These are phyloP conservation scores for Suncus etruscus DNA, from an alignment of 2,113 vertebrate genomes.

Conservation along the genomic window DNA sequence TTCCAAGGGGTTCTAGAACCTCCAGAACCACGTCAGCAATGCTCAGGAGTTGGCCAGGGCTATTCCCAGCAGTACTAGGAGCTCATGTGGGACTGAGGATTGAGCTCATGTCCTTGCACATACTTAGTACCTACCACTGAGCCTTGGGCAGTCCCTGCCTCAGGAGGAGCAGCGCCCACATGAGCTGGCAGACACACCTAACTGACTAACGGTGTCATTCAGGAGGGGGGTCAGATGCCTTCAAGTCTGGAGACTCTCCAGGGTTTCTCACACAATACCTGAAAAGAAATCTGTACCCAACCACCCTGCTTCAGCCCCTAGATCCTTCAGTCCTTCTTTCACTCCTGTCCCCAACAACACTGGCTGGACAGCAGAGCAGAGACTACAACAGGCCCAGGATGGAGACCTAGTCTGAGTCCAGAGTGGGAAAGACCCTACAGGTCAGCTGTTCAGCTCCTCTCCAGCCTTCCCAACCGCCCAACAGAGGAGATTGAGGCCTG, in stretches of 20 bases:
- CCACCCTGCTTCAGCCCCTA: neutral
- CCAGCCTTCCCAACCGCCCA: neutral
- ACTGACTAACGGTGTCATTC: neutral
- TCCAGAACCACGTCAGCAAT: no score
- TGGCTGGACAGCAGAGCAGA: neutral
- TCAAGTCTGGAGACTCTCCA: neutral
- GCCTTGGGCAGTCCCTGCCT: no score
- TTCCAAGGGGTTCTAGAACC: no score
- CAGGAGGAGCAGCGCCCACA: neutral
- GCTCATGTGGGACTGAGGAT: no score
- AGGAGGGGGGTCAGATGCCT: neutral
- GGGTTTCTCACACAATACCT: neutral
- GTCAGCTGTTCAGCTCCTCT: neutral
- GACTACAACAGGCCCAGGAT: neutral
- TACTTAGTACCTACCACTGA: no score
- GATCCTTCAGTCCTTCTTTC: neutral
- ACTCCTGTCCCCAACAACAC: neutral
- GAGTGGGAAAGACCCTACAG: neutral
- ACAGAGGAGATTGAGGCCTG: slow-evolving; percentile 1
- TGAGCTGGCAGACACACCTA: neutral
- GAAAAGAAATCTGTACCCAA: neutral
- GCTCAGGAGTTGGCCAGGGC: neutral
- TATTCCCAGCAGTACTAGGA: neutral
- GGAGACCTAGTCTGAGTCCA: neutral
- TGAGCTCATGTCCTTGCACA: no score